A percentile compares a stretch with the other conserved stretches of the same genome.
These are phyloP conservation scores for Xyrichtys novacula DNA, from an alignment of 2,797 vertebrate species.

Conservation along the genomic window DNA sequence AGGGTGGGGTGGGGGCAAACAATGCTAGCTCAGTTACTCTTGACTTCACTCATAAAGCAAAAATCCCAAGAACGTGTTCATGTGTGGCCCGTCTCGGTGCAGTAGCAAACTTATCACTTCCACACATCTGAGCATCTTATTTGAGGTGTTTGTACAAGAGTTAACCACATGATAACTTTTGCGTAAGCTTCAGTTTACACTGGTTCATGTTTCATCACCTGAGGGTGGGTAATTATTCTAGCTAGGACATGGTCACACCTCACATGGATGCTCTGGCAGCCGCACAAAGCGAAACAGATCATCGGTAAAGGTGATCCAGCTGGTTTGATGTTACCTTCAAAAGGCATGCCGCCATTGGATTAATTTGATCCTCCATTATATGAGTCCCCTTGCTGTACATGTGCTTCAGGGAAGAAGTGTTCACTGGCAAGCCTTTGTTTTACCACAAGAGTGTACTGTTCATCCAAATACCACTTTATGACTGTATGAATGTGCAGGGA, in stretches of 20 bases:
- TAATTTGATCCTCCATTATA: constrained; percentile 28
- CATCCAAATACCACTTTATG: not conserved
- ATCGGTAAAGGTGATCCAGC: constrained; percentile 41
- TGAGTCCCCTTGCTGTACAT: not conserved
- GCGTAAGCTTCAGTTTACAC: not conserved
- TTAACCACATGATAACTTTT: not conserved
- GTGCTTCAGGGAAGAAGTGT: not conserved
- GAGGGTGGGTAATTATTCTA: constrained; percentile 12
- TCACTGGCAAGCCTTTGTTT: not conserved
- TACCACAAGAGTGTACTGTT: constrained; percentile 20
- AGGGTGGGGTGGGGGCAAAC: constrained; percentile 24
- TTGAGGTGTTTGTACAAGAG: constrained; percentile 1
- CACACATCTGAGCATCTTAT: not conserved
- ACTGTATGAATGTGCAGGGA: not conserved
- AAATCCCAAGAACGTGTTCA: constrained; percentile 49
- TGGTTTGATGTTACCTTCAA: constrained; percentile 41
- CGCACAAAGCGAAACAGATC: constrained; percentile 32
- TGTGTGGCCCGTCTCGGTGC: not conserved
- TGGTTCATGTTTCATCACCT: constrained; percentile 52
- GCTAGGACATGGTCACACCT: constrained; percentile 34
- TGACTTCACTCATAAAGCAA: constrained; percentile 48
- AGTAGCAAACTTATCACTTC: constrained; percentile 19
- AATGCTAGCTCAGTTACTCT: constrained; percentile 52
- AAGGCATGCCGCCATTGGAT: not conserved
- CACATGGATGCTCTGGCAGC: constrained; percentile 26